These are phyloP conservation scores for Acrossocheilus fasciatus DNA, from an alignment of 2,797 vertebrate species.

Conservation along the genomic window DNA sequence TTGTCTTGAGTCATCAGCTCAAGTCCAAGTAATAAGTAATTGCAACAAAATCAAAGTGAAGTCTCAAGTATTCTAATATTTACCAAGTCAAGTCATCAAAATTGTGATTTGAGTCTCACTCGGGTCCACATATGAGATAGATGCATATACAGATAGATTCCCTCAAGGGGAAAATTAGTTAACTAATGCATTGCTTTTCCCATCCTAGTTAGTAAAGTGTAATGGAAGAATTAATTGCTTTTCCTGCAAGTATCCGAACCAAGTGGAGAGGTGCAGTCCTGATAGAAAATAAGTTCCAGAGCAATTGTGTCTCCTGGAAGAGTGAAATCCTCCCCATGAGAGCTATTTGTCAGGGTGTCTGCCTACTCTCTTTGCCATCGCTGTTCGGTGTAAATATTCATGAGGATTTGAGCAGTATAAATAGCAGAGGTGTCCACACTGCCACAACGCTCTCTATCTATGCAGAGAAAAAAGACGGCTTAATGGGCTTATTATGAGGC, in stretches of 20 bases:
- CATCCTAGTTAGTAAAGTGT: constrained; percentile 42
- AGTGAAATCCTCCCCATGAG: constrained; percentile 79
- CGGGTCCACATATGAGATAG: constrained; percentile 11
- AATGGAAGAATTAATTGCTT: constrained; percentile 43
- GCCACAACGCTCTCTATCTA: constrained; percentile 83
- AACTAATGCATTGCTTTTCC: constrained; percentile 27
- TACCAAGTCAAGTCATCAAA: constrained; percentile 41
- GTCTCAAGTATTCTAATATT: constrained; percentile 29
- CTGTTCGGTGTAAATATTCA: constrained; percentile 84
- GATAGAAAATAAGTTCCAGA: constrained; percentile 70
- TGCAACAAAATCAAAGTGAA: constrained; percentile 41
- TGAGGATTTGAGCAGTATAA: constrained; percentile 89
- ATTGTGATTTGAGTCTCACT: constrained; percentile 24
- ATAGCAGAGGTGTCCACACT: constrained; percentile 86
- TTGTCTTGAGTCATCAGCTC: constrained; percentile 34
- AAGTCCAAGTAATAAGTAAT: constrained; percentile 37
- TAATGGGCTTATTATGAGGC: constrained; percentile 85
- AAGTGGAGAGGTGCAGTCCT: constrained; percentile 64
- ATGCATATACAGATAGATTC: constrained; percentile 33
- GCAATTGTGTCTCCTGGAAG: constrained; percentile 78
- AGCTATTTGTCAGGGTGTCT: constrained; percentile 83
- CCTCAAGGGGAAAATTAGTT: constrained; percentile 27
- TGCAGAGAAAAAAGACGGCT: constrained; percentile 77
- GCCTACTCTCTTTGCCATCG: constrained; percentile 76
- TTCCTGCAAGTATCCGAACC: constrained; percentile 56